Evolutionary conservation across 2,888 invertebrate genomes (phyloP), one percentile per base, ranked within the genome.

Genomic region (Orthosia cruda): DNA sequence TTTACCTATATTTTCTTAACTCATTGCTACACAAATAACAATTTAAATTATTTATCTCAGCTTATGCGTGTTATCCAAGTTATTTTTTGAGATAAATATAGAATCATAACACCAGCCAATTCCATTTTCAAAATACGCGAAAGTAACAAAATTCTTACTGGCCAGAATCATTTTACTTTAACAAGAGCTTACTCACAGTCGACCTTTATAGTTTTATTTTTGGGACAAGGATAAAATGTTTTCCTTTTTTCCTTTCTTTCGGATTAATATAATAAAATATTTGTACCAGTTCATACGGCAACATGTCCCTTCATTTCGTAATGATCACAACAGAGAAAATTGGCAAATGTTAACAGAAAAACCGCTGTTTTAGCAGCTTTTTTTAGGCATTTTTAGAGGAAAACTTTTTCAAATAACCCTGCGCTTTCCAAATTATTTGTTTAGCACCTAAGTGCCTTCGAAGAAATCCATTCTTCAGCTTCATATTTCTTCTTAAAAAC

Each of bases 401-500:
- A 15, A 20, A 32, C 32, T 0, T 23, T 55, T 40, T 55, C 1
- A 23, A 26, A 26, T 26, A 50, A 20, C n/a, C 9, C 1, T 23
- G 4, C 15, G 4, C 15, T 32, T 52, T 32, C 1, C 11, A n/a
- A 61, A 15, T 47, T n/a, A 47, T 54, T 47, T 47, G 3, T 54
- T 23, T 23, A 54, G 0, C 49, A 40, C 9, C 0, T 26, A 52
- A 23, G 40, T 23, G 52, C 18, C 18, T 18, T 54, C 4, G 1
- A 26, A 61, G 20, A 2, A 18, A 50, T 26, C 12, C 49, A 80
- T 73, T 61, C 20, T 73, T 20, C 26, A 74, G 40, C 20, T 20
- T 13, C 54, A 49, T 18, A 54, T 20, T n/a, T 54, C 49, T 61
- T 73, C 61, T 59, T 72, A n/a, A 40, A 54, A 26, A 50, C 23